Evolutionary conservation across 2,113 vertebrate genomes (phyloP).

Genomic region (Rhineura floridana): DNA sequence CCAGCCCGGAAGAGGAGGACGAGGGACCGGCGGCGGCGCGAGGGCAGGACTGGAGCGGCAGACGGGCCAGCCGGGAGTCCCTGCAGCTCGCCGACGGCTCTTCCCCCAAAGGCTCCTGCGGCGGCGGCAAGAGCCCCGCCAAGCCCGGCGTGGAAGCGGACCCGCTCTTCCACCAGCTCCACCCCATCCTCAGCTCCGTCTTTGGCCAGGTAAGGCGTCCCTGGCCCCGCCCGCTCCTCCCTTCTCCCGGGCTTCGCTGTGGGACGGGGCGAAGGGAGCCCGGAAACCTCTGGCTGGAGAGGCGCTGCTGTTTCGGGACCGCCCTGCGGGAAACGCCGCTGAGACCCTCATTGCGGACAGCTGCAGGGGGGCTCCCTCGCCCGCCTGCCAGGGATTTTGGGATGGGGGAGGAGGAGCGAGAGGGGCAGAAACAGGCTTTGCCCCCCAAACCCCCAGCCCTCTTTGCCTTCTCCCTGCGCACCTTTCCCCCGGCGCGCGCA

Average conservation of each 20-base stretch:
- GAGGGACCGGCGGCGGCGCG: slow-evolving; percentile 65
- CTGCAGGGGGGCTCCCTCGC: neutral
- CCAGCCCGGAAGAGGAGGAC: slow-evolving; percentile 57
- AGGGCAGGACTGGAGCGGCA: slow-evolving; percentile 64
- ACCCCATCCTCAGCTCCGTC: slow-evolving; percentile 90
- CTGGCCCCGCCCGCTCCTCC: slow-evolving; percentile 40
- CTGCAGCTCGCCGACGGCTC: slow-evolving; percentile 61
- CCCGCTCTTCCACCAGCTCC: slow-evolving; percentile 81
- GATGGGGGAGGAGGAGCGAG: neutral
- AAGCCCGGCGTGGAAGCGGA: slow-evolving; percentile 79
- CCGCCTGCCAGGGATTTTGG: neutral
- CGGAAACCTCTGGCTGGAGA: neutral
- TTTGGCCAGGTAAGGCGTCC: slow-evolving; percentile 92
- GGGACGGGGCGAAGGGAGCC: neutral
- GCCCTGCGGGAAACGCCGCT: neutral
- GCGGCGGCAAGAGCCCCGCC: slow-evolving; percentile 71
- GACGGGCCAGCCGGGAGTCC: slow-evolving; percentile 61
- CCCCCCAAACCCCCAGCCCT: too few species aligned
- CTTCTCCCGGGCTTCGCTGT: neutral
- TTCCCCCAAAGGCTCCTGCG: slow-evolving; percentile 67
- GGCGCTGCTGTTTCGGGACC: slow-evolving; percentile 1
- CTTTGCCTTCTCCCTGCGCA: neutral
- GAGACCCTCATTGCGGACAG: neutral
- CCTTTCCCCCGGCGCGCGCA: neutral
- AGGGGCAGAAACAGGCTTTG: too few species aligned